Conservation (phyloP, 2,888 invertebrate genomes). For the Cantharis rustica region DNA sequence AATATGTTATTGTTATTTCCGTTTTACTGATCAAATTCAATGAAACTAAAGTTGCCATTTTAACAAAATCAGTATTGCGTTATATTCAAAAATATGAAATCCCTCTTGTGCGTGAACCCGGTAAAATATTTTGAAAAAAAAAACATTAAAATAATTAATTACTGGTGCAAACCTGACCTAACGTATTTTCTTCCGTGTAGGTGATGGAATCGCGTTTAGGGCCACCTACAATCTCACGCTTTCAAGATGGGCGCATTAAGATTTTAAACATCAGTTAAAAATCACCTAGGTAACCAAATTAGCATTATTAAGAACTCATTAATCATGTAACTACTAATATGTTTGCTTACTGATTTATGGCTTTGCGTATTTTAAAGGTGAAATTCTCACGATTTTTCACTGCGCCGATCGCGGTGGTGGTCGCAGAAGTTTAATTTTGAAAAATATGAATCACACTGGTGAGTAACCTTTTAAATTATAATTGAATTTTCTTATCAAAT, state of each 20-base stretch:
- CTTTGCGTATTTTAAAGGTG: background rate
- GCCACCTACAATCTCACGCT: conserved; percentile 52
- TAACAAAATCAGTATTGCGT: no score
- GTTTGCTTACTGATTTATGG: background rate
- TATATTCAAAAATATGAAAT: no score
- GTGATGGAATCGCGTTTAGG: conserved; percentile 26
- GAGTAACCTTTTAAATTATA: background rate
- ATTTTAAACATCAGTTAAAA: conserved; percentile 20
- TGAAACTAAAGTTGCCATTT: no score
- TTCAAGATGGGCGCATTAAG: conserved; percentile 44
- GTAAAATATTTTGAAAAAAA: background rate
- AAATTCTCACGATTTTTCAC: background rate
- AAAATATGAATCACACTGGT: background rate
- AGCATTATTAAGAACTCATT: conserved; percentile 43
- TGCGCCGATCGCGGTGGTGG: background rate
- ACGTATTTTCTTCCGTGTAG: conserved; percentile 13
- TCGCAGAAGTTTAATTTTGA: background rate
- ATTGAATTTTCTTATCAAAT: background rate
- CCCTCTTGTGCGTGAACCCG: no score
- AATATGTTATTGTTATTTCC: no score
- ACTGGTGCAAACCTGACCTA: background rate
- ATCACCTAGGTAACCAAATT: conserved; percentile 2
- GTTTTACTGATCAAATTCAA: no score
- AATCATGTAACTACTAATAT: conserved; percentile 34
- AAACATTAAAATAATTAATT: conserved; percentile 5